These are phyloP conservation scores for Nudaria mundana DNA, from an alignment of 2,888 invertebrate species.

Conservation along the genomic window DNA sequence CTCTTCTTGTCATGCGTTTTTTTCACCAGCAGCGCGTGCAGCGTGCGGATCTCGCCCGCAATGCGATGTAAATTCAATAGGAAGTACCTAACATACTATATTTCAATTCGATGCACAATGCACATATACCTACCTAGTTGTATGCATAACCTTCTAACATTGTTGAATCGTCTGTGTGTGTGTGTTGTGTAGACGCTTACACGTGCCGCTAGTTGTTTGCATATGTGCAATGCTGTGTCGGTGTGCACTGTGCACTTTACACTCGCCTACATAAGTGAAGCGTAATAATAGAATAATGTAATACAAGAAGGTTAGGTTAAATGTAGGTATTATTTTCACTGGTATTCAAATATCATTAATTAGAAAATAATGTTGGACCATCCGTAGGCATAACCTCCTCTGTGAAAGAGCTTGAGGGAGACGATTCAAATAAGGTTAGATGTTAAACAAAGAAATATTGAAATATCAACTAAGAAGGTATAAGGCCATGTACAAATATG, in stretches of 20 bases:
- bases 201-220: constrained; percentile 41
- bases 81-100: background rate
- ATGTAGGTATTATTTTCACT: constrained; percentile 1
- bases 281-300: constrained; percentile 8
- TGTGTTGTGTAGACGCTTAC: constrained; percentile 45
- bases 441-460: no score
- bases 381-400: background rate
- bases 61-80: no score
- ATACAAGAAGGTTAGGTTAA: constrained; percentile 3
- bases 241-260: constrained; percentile 34
- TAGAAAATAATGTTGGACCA: no score
- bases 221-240: constrained; percentile 46
- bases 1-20: no score
- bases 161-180: constrained; percentile 30
- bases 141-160: constrained; percentile 1
- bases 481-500: no score
- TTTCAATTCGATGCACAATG: background rate
- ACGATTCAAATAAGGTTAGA: no score
- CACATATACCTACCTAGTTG: no score
- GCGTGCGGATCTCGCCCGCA: no score
- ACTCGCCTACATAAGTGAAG: constrained; percentile 14
- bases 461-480: no score
- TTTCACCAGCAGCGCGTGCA: no score
- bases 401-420: no score
- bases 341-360: background rate